Percentiles rank a stretch among this genome's conserved stretches.
These are phyloP conservation scores for Tolmerus cingulatus DNA, from an alignment of 2,888 invertebrate genomes.

Conservation along the genomic window DNA sequence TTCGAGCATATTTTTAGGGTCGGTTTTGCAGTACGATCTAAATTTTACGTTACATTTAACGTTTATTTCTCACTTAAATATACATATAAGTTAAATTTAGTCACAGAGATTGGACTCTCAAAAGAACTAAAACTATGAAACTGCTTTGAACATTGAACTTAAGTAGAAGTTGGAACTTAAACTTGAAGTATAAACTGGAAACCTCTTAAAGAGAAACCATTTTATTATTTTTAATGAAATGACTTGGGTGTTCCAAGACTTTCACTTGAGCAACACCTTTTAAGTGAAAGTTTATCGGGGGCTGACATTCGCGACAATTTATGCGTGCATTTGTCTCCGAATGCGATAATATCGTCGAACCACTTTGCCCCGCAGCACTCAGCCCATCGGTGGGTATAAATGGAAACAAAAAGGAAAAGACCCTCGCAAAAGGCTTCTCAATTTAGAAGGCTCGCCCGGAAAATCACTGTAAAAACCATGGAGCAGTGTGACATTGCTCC, in stretches of 20 bases:
- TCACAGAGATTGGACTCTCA: too few species aligned
- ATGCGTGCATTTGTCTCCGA: conserved; percentile 13
- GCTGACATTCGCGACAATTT: conserved; percentile 8
- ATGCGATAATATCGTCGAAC: background rate
- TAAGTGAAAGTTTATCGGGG: conserved; percentile 9
- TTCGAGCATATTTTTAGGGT: too few species aligned
- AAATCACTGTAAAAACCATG: conserved; percentile 38
- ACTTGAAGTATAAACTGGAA: too few species aligned
- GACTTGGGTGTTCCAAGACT: background rate
- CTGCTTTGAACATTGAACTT: too few species aligned
- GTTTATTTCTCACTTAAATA: too few species aligned
- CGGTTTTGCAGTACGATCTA: too few species aligned
- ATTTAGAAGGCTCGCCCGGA: conserved; percentile 22
- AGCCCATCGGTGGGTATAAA: background rate
- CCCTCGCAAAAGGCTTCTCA: conserved; percentile 8
- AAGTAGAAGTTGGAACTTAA: too few species aligned
- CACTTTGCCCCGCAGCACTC: background rate
- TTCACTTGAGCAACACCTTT: background rate
- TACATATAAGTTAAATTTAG: too few species aligned
- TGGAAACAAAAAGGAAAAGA: background rate
- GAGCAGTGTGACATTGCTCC: conserved; percentile 25
- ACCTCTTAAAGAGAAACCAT: too few species aligned
- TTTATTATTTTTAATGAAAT: background rate
- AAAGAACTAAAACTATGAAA: too few species aligned
- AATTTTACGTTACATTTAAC: too few species aligned